Percentiles rank a stretch among this genome's conserved stretches.
Evolutionary conservation across 2,888 invertebrate genomes (phyloP).

Genomic region (Siphlonurus alternatus): DNA sequence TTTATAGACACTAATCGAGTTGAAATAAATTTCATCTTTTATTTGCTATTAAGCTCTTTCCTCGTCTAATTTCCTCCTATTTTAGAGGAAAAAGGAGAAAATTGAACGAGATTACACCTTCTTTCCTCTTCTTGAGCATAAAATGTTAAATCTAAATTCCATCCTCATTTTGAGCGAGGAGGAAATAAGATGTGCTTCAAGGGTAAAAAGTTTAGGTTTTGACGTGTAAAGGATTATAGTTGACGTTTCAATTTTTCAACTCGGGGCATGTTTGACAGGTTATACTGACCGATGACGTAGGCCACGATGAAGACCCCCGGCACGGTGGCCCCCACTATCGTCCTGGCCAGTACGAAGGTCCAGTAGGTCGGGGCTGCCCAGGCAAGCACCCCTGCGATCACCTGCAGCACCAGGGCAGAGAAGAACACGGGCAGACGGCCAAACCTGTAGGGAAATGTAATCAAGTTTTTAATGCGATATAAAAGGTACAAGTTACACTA

Average conservation of each 20-base stretch:
- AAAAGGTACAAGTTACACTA: no score
- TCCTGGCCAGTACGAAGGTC: constrained; percentile 43
- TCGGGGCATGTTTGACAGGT: neutral
- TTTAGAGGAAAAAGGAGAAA: no score
- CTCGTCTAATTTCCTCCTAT: no score
- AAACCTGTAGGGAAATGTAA: constrained; percentile 27
- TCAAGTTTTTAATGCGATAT: neutral
- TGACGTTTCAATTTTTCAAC: neutral
- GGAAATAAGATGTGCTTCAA: no score
- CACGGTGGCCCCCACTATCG: constrained; percentile 52
- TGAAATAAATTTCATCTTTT: no score
- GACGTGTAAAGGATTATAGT: neutral
- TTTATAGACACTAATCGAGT: no score
- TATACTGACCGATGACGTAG: constrained; percentile 49
- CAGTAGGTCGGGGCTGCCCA: constrained; percentile 50
- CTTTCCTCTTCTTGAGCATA: no score
- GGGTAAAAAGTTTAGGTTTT: no score
- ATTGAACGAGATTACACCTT: no score
- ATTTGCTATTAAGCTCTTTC: no score
- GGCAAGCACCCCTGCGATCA: constrained; percentile 45
- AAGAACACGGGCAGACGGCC: constrained; percentile 57
- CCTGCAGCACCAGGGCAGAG: constrained; percentile 48
- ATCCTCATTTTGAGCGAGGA: no score
- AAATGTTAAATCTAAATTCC: no score
- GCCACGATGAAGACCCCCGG: constrained; percentile 62